Conservation (phyloP, 2,797 vertebrate species). For the Onychomys torridus region DNA sequence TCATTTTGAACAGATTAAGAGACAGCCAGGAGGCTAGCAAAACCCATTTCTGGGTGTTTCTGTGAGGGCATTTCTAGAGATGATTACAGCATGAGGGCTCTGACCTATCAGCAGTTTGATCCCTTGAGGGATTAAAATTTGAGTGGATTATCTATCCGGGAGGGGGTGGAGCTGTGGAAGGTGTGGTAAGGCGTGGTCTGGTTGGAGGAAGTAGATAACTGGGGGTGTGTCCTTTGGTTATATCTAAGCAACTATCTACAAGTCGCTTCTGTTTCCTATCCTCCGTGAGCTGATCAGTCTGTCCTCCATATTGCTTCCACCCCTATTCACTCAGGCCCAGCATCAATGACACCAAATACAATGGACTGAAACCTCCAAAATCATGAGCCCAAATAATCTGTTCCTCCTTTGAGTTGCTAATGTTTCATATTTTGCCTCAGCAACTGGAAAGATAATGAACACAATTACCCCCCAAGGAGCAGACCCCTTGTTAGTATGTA, state of each 20-base stretch:
- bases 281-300: background rate
- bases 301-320: background rate
- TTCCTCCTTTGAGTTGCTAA: background rate
- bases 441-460: background rate
- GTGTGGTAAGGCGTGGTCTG: background rate
- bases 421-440: background rate
- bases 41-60: background rate
- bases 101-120: background rate
- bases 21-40: background rate
- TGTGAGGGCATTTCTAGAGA: background rate
- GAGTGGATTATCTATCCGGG: background rate
- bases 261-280: background rate
- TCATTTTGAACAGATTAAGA: background rate
- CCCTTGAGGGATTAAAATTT: background rate
- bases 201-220: background rate
- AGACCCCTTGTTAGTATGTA: background rate
- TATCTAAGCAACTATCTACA: too few relatives aligned
- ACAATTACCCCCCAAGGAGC: too few relatives aligned
- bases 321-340: background rate
- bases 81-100: too few relatives aligned
- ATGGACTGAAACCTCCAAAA: background rate
- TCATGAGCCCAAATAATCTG: background rate
- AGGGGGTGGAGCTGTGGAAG: background rate
- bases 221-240: background rate
- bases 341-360: background rate